These are phyloP conservation scores for Deladenus siricidicola DNA, from an alignment of 2,888 invertebrate genomes.

Conservation along the genomic window DNA sequence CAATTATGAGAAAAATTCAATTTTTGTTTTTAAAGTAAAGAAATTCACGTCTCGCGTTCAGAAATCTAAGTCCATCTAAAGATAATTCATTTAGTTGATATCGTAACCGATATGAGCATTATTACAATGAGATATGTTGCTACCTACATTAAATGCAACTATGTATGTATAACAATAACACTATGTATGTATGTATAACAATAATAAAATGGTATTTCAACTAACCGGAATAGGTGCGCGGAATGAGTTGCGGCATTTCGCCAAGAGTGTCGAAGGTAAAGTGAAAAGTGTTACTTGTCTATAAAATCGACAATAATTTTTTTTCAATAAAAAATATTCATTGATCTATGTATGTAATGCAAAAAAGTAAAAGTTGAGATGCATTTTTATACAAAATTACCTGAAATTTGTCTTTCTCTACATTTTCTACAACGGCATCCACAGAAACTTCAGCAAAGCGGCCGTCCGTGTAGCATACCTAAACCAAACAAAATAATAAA, in stretches of 20 bases:
- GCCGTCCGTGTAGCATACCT: background rate
- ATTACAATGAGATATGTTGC: too few relatives aligned
- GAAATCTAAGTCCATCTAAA: background rate
- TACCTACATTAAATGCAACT: too few relatives aligned
- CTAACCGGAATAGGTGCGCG: background rate
- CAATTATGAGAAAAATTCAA: too few relatives aligned
- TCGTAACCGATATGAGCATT: too few relatives aligned
- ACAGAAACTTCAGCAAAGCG: background rate
- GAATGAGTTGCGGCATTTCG: background rate
- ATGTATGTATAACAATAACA: too few relatives aligned
- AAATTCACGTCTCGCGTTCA: background rate
- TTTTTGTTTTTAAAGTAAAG: background rate
- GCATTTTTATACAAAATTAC: background rate
- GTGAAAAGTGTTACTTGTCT: background rate
- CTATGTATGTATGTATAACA: too few relatives aligned
- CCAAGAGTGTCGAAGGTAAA: background rate
- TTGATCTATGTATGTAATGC: background rate
- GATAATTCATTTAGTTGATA: too few relatives aligned
- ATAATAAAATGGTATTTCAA: too few relatives aligned
- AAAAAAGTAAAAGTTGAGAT: too few relatives aligned
- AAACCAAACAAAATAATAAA: background rate
- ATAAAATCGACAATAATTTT: background rate
- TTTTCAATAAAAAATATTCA: background rate
- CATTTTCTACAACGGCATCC: background rate
- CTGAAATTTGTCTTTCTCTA: background rate